Evolutionary conservation across 2,113 vertebrate species (phyloP), one percentile per base, ranked within the genome.

Genomic region (Crotalus helleri): DNA sequence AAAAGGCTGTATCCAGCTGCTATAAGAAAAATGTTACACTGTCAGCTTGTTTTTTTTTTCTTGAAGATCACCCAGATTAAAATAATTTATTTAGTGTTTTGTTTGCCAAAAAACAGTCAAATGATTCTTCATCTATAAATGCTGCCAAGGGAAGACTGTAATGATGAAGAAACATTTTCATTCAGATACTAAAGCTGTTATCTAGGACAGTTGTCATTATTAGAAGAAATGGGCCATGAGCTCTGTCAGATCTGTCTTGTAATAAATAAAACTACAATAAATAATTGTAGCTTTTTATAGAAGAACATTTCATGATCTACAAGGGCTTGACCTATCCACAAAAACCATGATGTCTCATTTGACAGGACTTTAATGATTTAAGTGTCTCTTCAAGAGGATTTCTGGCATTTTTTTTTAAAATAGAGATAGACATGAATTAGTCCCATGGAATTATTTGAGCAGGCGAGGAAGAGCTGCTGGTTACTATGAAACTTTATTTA

Each of bases 61-160:
- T 15, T 3, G 33, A 90, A 94, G 94, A 94, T 95, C 94, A 93
- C 11, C 0, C 91, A 90, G 95, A 93, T 95, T 93, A 93, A 94
- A 91, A 95, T 92, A 93, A 96, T 86, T n/a, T 26, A 51, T 90
- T 44, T 64, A 5, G 24, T 51, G 51, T 24, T 19, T 94, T 95
- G 85, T 86, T 88, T 93, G 95, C 88, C 85, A 86, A 96, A 92
- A 92, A 93, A 21, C 92, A 88, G 93, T 88, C 81, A 95, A 94
- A 95, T 94, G 92, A 95, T 89, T 93, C 95, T 93, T 96, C 95
- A 94, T 96, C 95, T 93, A 94, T 91, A 90, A 21, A 94, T 91
- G 58, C 89, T 94, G 39, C 91, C 87, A 57, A 91, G 3, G n/a
- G 91, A 95, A 93, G 88, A 94, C 33, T 89, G 33, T 94, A 93